A percentile compares a stretch with the other conserved stretches of the same genome.
Evolutionary conservation across 37 sponge, comb jelly and placozoan genomes (phyloP).

Genomic region (Oscarella lobularis): DNA sequence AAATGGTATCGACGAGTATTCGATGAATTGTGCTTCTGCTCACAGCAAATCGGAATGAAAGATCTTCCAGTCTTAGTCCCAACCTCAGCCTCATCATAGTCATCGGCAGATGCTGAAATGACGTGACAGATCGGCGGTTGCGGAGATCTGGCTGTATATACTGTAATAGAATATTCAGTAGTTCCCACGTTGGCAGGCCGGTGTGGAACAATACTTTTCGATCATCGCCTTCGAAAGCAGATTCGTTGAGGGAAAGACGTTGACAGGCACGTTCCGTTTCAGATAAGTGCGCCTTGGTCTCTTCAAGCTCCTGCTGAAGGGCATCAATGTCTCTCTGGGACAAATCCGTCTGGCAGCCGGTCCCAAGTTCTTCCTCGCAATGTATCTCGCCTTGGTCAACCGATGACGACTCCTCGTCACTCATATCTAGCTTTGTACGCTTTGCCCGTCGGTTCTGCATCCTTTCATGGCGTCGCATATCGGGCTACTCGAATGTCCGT

Average conservation of each 20-base stretch:
- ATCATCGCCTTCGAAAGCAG: neutral
- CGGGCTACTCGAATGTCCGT: too few relatives aligned
- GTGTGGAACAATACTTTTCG: neutral
- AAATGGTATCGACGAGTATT: neutral
- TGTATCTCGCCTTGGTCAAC: neutral
- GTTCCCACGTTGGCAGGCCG: neutral
- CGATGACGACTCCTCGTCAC: neutral
- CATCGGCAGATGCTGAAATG: conserved; percentile 17
- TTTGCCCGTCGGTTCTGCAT: too few relatives aligned
- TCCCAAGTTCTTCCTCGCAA: neutral
- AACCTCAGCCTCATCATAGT: conserved; percentile 26
- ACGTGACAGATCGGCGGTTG: too few relatives aligned
- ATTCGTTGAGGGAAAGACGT: neutral
- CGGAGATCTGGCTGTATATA: too few relatives aligned
- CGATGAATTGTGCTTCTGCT: neutral
- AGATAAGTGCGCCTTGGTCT: neutral
- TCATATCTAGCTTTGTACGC: neutral
- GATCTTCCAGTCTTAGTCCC: neutral
- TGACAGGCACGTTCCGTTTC: neutral
- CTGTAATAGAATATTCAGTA: too few relatives aligned
- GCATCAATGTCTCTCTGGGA: neutral
- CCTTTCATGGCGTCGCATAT: too few relatives aligned
- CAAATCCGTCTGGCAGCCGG: neutral
- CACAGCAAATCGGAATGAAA: neutral
- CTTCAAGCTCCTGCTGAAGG: neutral